Evolutionary conservation across 2,888 invertebrate genomes (phyloP).

Genomic region (Drosophila subsilvestris): DNA sequence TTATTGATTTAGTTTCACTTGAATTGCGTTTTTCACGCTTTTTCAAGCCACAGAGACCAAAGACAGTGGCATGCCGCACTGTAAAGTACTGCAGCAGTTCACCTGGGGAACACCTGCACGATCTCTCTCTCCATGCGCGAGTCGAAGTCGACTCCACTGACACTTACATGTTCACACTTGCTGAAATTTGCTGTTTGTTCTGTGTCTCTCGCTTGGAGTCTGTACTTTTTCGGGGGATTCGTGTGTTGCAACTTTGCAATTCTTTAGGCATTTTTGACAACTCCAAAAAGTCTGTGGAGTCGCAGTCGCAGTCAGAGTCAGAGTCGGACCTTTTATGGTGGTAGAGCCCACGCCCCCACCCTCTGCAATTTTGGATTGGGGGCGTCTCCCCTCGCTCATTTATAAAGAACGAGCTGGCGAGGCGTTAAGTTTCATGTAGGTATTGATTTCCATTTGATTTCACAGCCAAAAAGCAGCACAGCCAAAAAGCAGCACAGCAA

Average conservation of each 20-base stretch:
- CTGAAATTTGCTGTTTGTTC: slow-evolving; percentile 25
- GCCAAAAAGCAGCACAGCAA: neutral
- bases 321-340: neutral
- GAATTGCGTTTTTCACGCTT: slow-evolving; percentile 62
- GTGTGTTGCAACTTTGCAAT: slow-evolving; percentile 38
- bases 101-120: slow-evolving; percentile 38
- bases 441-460: slow-evolving; percentile 78
- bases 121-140: slow-evolving; percentile 20
- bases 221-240: slow-evolving; percentile 20
- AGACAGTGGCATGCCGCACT: slow-evolving; percentile 4
- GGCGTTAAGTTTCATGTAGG: slow-evolving; percentile 73
- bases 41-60: slow-evolving; percentile 3
- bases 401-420: slow-evolving; percentile 38
- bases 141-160: slow-evolving; percentile 37
- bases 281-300: slow-evolving; percentile 34
- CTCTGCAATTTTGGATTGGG: slow-evolving; percentile 13
- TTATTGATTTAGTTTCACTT: slow-evolving; percentile 70
- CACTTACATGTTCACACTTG: slow-evolving; percentile 69
- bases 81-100: neutral
- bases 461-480: slow-evolving; percentile 30
- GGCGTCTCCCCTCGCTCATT: slow-evolving; percentile 26
- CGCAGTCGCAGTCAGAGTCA: neutral
- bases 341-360: neutral
- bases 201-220: slow-evolving; percentile 3
- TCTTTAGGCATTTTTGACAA: slow-evolving; percentile 67